Conservation (phyloP, 2,888 invertebrate species). For the Arrhopalites spinosus region DNA sequence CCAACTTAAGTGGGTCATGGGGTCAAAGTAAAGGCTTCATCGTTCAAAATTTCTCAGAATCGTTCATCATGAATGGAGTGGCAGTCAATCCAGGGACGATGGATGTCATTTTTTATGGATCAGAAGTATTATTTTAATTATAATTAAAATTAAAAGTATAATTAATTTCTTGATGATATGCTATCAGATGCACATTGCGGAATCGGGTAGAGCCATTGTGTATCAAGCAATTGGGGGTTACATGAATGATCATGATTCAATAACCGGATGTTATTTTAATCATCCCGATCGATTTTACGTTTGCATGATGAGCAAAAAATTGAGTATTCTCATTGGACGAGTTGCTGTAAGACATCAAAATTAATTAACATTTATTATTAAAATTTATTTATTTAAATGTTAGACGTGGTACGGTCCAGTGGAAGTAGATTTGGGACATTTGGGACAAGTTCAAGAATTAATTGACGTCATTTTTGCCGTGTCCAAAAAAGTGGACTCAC, state of each 20-base stretch:
- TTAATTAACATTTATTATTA: background rate
- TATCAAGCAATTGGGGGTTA: slow-evolving; percentile 35
- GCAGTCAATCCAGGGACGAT: slow-evolving; percentile 39
- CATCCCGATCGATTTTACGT: slow-evolving; percentile 49
- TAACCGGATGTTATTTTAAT: slow-evolving; percentile 47
- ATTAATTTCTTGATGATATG: no score
- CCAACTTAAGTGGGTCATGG: slow-evolving; percentile 29
- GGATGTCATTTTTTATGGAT: slow-evolving; percentile 47
- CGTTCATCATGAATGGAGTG: slow-evolving; percentile 39
- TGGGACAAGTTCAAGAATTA: slow-evolving; percentile 17
- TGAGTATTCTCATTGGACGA: slow-evolving; percentile 41
- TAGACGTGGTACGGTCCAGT: slow-evolving; percentile 37
- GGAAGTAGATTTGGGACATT: slow-evolving; percentile 19
- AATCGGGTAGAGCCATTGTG: slow-evolving; percentile 41
- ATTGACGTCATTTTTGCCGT: slow-evolving; percentile 26
- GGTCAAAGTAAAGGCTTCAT: slow-evolving; percentile 38
- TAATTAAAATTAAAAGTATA: background rate
- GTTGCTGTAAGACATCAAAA: slow-evolving; percentile 40
- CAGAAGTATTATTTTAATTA: slow-evolving; percentile 20
- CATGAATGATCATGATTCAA: background rate
- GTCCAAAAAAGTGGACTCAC: background rate
- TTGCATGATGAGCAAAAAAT: slow-evolving; percentile 32
- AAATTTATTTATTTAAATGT: background rate
- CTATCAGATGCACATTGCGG: slow-evolving; percentile 51
- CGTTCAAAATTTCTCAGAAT: slow-evolving; percentile 37